These are phyloP conservation scores for Cheiracanthium punctorium DNA, from an alignment of 2,888 invertebrate species.

Conservation along the genomic window DNA sequence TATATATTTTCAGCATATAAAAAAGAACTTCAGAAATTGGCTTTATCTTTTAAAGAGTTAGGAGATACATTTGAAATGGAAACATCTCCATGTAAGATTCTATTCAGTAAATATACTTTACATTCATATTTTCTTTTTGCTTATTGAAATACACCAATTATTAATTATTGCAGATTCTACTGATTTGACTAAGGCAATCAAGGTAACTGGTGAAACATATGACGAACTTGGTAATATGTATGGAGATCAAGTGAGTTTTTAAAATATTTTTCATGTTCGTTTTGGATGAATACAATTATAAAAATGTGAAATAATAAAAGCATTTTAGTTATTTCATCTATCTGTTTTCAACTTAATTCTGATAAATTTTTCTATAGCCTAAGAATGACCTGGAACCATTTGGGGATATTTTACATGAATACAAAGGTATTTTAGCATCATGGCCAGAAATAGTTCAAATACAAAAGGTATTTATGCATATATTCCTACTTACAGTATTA, in stretches of 20 bases:
- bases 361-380: slow-evolving; percentile 77
- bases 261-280: background rate
- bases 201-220: slow-evolving; percentile 91
- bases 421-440: slow-evolving; percentile 91
- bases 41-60: slow-evolving; percentile 88
- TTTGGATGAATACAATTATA: no score
- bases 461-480: slow-evolving; percentile 88
- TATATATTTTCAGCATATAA: slow-evolving; percentile 81
- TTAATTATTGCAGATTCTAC: slow-evolving; percentile 70
- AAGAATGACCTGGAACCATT: slow-evolving; percentile 79
- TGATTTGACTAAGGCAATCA: slow-evolving; percentile 85
- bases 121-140: no score
- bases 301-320: no score
- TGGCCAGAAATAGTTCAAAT: slow-evolving; percentile 93
- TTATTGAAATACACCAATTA: background rate
- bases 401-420: slow-evolving; percentile 92
- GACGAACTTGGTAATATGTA: slow-evolving; percentile 91
- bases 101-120: background rate
- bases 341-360: background rate
- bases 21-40: slow-evolving; percentile 92
- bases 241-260: slow-evolving; percentile 84
- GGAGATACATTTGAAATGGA: slow-evolving; percentile 90
- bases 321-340: background rate
- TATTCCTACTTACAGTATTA: no score
- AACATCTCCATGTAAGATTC: slow-evolving; percentile 58